Base-by-base conservation (phyloP, 2,888 invertebrate genomes). In the Priapulus caudatus region DNA sequence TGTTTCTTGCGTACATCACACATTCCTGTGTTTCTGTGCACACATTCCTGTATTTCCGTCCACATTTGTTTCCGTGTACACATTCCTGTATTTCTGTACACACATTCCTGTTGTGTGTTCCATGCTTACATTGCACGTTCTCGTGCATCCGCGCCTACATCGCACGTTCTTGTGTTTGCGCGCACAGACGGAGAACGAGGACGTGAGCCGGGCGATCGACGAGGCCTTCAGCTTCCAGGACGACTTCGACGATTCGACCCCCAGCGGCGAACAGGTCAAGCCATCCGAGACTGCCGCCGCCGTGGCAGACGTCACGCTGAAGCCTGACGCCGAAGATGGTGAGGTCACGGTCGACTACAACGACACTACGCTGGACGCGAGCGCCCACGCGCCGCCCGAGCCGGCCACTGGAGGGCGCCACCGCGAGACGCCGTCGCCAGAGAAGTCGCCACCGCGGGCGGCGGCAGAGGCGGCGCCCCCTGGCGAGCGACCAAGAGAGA, bases 261-360 rank as follows among this genome's bases (percentile, higher is more conserved):
- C 43, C 18, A 50, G 61, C 15, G 59, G 58, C n/a, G 33, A 52
- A 20, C 63, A 61, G 21, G 59, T 70, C 43, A 59, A 33, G n/a
- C n/a, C n/a, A n/a, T n/a, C n/a, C n/a, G 33, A 33, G n/a, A 10
- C n/a, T 33, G 10, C 33, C 10, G 10, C 33, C 5, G 5, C 33
- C n/a, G 33, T 33, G 10, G 10, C 10, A 10, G 33, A 33, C n/a
- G 33, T n/a, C 5, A 10, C 33, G 10, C 5, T 10, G n/a, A 10
- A 5, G 33, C 33, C 33, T 33, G n/a, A n/a, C 33, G 33, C 5
- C 5, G n/a, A 33, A 33, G n/a, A 33, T 33, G 33, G n/a, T 10
- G 33, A 33, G 5, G 33, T 33, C 10, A 33, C 33, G n/a, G 33
- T 33, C 33, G 33, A 33, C n/a, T 33, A 10, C 33, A 33, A 33